phyloP scores from a whole-genome alignment of 2,797 vertebrate species.

The Microctenopoma steveboyesi region DNA sequence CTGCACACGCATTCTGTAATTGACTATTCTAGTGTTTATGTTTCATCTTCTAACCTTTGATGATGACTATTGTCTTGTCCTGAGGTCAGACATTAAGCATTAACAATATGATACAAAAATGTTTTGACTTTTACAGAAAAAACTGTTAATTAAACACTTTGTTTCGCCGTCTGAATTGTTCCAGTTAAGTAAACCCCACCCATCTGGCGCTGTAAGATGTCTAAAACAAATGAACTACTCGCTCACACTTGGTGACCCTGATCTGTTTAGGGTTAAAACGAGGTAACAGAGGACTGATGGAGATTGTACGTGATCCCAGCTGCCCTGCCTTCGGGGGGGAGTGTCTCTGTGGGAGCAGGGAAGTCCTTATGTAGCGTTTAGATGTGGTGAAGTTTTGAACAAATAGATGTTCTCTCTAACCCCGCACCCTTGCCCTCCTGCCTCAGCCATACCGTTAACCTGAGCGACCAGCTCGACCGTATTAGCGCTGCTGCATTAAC shows the following conservation, averaged over 20 bases:
- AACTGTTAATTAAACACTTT: constrained; percentile 39
- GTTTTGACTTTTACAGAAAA: constrained; percentile 42
- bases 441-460: constrained; percentile 67
- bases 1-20: constrained; percentile 13
- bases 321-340: constrained; percentile 35
- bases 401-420: constrained; percentile 70
- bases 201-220: constrained; percentile 33
- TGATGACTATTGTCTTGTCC: constrained; percentile 20
- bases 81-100: constrained; percentile 61
- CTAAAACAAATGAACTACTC: constrained; percentile 59
- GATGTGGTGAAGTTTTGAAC: constrained; percentile 53
- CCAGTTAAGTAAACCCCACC: constrained; percentile 45
- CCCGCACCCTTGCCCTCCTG: constrained; percentile 43
- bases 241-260: constrained; percentile 42
- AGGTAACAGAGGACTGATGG: constrained; percentile 65
- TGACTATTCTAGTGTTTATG: constrained; percentile 37
- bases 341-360: constrained; percentile 47
- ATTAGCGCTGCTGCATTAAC: constrained; percentile 71
- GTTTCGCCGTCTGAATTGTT: constrained; percentile 34
- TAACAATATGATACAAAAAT: constrained; percentile 47
- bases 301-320: constrained; percentile 54
- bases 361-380: constrained; percentile 50
- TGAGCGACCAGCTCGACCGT: constrained; percentile 68
- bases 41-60: constrained; percentile 49
- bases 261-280: constrained; percentile 64